Conservation (phyloP, 2,888 invertebrate species). For the Microctonus brassicae region DNA sequence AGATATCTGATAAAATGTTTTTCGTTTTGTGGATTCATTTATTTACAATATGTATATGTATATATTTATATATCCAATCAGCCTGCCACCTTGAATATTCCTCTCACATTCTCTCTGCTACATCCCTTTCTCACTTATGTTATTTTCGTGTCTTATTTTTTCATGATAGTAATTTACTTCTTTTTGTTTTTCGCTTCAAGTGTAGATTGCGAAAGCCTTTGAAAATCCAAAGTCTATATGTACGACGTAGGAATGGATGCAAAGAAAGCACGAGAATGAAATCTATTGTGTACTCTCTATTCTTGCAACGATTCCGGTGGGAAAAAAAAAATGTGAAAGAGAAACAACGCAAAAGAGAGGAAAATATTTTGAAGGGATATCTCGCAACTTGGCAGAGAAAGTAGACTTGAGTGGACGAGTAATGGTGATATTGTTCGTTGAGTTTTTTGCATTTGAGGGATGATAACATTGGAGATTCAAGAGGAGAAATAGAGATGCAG, state of each 20-base stretch:
- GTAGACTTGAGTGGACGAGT: constrained; percentile 24
- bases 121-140: constrained; percentile 7
- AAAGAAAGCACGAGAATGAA: constrained; percentile 28
- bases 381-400: constrained; percentile 16
- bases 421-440: constrained; percentile 33
- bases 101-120: background rate
- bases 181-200: constrained; percentile 4
- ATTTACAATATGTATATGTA: background rate
- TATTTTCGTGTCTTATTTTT: constrained; percentile 8
- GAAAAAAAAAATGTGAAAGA: background rate
- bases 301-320: constrained; percentile 5
- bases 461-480: constrained; percentile 13
- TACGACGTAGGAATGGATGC: constrained; percentile 31
- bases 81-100: constrained; percentile 11
- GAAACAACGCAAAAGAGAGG: background rate
- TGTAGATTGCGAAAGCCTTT: background rate
- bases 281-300: constrained; percentile 26
- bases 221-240: background rate
- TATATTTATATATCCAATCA: constrained; percentile 6
- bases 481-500: background rate
- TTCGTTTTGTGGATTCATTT: constrained; percentile 5
- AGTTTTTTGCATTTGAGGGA: constrained; percentile 30
- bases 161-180: constrained; percentile 39
- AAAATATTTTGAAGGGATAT: constrained; percentile 25
- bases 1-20: constrained; percentile 45